These are phyloP conservation scores for Diloba caeruleocephala DNA, from an alignment of 2,888 invertebrate species.

Conservation along the genomic window DNA sequence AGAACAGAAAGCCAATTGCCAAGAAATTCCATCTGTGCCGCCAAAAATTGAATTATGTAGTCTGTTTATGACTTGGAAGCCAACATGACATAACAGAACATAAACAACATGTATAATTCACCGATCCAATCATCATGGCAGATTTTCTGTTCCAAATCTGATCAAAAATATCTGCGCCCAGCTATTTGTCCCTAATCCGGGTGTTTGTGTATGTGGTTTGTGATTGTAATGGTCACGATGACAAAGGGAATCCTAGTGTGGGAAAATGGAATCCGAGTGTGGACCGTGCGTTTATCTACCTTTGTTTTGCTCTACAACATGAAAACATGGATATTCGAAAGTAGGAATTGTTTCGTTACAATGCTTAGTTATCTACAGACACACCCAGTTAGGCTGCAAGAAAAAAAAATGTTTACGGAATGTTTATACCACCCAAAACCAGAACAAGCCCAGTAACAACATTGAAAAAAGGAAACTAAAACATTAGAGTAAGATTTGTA, in stretches of 20 bases:
- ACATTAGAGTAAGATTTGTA: no score
- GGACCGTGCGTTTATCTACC: slow-evolving; percentile 21
- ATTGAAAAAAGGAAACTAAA: no score
- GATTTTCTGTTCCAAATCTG: neutral
- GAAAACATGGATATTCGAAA: slow-evolving; percentile 13
- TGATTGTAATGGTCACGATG: slow-evolving; percentile 12
- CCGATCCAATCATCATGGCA: neutral
- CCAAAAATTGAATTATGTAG: neutral
- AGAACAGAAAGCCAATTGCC: no score
- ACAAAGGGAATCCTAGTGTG: slow-evolving; percentile 24
- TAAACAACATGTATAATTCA: neutral
- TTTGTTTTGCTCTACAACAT: slow-evolving; percentile 29
- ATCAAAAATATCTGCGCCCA: slow-evolving; percentile 1
- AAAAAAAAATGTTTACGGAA: no score
- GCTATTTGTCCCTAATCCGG: slow-evolving; percentile 6
- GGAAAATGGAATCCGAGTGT: slow-evolving; percentile 28
- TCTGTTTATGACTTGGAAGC: neutral
- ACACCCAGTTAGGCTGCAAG: slow-evolving; percentile 16
- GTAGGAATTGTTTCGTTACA: slow-evolving; percentile 27
- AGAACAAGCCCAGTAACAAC: no score
- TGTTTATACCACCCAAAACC: no score
- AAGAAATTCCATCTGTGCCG: no score
- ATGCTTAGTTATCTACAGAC: slow-evolving; percentile 19
- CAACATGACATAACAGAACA: neutral
- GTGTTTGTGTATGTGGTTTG: slow-evolving; percentile 16